These are phyloP conservation scores for Caenorhabditis drosophilae DNA, from an alignment of 2,888 invertebrate species.

Conservation along the genomic window DNA sequence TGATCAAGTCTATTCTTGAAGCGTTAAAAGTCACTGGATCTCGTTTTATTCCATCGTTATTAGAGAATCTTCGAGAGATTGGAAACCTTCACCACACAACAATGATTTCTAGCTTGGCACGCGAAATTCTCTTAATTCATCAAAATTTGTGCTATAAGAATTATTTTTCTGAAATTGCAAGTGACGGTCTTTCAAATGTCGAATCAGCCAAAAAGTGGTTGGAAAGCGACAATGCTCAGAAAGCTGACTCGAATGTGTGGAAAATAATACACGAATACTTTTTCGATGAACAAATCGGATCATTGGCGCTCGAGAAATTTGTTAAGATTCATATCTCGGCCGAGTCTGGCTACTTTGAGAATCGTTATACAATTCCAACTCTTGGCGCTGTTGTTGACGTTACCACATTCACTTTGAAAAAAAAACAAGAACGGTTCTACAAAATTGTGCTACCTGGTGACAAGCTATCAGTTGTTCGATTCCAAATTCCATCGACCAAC, in stretches of 20 bases:
- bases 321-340: constrained; percentile 41
- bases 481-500: constrained; percentile 13
- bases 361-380: constrained; percentile 30
- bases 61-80: constrained; percentile 50
- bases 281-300: constrained; percentile 53
- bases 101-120: constrained; percentile 41
- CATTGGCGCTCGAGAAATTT: constrained; percentile 17
- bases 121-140: constrained; percentile 41
- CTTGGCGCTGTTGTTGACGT: constrained; percentile 19
- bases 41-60: constrained; percentile 36
- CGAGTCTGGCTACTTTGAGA: constrained; percentile 43
- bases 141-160: constrained; percentile 36
- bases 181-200: constrained; percentile 13
- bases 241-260: constrained; percentile 28
- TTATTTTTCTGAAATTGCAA: constrained; percentile 22
- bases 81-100: constrained; percentile 58
- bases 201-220: constrained; percentile 25
- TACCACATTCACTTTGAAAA: constrained; percentile 18
- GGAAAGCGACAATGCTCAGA: constrained; percentile 8
- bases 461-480: constrained; percentile 25
- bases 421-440: constrained; percentile 23
- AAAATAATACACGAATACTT: constrained; percentile 65
- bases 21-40: constrained; percentile 28
- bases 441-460: constrained; percentile 29
- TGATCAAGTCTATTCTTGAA: constrained; percentile 48